phyloP scores from a whole-genome alignment of 1,140 invertebrate genomes.

The Andricus grossulariae region DNA sequence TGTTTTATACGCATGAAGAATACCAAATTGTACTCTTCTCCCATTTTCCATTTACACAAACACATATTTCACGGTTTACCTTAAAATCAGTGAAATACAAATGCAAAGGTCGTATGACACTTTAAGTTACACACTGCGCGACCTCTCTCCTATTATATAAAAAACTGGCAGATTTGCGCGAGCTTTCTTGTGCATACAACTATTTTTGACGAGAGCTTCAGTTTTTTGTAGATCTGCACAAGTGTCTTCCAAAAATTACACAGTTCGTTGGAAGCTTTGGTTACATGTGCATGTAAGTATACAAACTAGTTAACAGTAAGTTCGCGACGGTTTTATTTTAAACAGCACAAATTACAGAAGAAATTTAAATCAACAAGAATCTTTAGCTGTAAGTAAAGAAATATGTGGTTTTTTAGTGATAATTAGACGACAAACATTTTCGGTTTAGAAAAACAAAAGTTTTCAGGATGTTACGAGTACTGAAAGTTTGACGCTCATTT shows the following conservation, averaged over 20 bases:
- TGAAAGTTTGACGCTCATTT: too few relatives aligned
- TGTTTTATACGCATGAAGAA: too few relatives aligned
- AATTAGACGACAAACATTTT: too few relatives aligned
- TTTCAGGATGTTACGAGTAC: too few relatives aligned
- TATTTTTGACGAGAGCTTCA: neutral
- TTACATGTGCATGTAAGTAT: conserved; percentile 11
- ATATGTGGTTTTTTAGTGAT: too few relatives aligned
- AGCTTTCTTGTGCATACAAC: conserved; percentile 17
- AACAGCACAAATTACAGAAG: neutral
- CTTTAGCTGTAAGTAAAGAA: too few relatives aligned
- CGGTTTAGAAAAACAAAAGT: too few relatives aligned
- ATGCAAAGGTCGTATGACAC: neutral
- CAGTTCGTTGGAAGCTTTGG: neutral
- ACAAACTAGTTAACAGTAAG: conserved; percentile 25
- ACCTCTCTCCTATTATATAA: neutral
- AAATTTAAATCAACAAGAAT: neutral
- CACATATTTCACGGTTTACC: neutral
- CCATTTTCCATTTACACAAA: conserved; percentile 7
- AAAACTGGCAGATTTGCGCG: conserved; percentile 17
- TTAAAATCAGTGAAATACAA: conserved; percentile 6
- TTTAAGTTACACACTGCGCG: conserved; percentile 5
- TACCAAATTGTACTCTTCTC: conserved; percentile 8
- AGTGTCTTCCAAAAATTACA: conserved; percentile 6
- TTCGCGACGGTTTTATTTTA: neutral
- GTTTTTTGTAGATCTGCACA: neutral